These are phyloP conservation scores for Chaetodon auriga DNA, from an alignment of 2,113 vertebrate species.

Conservation along the genomic window DNA sequence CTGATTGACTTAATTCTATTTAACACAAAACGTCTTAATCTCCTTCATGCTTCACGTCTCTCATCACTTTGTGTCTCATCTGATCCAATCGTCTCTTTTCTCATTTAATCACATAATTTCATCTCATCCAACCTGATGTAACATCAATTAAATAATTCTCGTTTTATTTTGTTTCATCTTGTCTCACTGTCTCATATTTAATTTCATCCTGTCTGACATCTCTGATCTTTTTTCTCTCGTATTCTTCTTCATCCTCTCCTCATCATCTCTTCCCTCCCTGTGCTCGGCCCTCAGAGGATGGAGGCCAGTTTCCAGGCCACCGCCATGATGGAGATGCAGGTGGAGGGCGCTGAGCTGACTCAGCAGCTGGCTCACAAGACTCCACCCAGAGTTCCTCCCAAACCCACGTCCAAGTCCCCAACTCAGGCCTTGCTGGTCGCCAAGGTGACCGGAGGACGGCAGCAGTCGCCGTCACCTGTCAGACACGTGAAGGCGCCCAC, in stretches of 20 bases:
- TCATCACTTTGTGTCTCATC: no score
- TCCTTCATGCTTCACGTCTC: no score
- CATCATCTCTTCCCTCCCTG: background rate
- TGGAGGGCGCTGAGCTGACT: slow-evolving; percentile 82
- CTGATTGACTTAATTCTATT: no score
- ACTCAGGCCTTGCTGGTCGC: slow-evolving; percentile 85
- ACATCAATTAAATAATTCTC: no score
- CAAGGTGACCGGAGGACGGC: slow-evolving; percentile 88
- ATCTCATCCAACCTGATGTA: no score
- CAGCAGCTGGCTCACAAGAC: slow-evolving; percentile 93
- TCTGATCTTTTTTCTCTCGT: no score
- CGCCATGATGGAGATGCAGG: slow-evolving; percentile 89
- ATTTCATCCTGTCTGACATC: background rate
- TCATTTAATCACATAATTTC: no score
- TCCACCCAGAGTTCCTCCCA: slow-evolving; percentile 92
- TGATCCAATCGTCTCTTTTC: no score
- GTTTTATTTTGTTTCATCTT: no score
- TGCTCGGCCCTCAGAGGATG: slow-evolving; percentile 83
- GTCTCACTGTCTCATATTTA: background rate
- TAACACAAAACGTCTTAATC: no score
- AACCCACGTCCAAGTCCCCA: slow-evolving; percentile 92
- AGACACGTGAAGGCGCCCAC: slow-evolving; percentile 94
- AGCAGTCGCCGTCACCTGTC: slow-evolving; percentile 96
- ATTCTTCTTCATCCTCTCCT: no score
- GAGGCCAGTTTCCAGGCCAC: slow-evolving; percentile 92